phyloP scores from a whole-genome alignment of 2,797 vertebrate genomes.

The Petrocephalus schoutedeni region DNA sequence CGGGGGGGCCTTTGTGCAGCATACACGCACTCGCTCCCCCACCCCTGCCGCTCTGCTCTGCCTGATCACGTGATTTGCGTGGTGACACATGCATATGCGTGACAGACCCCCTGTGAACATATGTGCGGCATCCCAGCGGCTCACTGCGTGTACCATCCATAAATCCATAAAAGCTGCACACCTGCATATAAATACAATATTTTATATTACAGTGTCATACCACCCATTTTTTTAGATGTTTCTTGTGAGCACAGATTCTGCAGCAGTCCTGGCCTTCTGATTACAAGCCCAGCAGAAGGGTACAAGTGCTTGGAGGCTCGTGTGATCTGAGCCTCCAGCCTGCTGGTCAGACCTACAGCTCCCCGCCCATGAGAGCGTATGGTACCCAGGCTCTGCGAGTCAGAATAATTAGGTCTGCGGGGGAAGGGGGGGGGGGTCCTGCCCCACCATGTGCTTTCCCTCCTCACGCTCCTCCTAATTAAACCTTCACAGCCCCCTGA shows the following conservation, averaged over 20 bases:
- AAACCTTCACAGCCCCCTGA: constrained; percentile 13
- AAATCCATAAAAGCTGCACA: neutral
- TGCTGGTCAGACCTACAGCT: neutral
- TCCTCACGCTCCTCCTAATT: constrained; percentile 19
- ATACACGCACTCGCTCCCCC: neutral
- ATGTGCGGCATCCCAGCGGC: neutral
- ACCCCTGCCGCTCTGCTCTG: neutral
- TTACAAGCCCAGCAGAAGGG: neutral
- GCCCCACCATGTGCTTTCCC: constrained; percentile 8
- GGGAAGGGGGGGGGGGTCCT: neutral
- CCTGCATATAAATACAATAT: neutral
- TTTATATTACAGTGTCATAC: neutral
- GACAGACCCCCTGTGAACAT: neutral
- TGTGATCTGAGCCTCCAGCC: neutral
- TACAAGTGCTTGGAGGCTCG: neutral
- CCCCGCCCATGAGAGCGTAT: neutral
- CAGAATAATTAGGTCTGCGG: constrained; percentile 23
- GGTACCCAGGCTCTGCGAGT: neutral
- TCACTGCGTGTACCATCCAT: neutral
- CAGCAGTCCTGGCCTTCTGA: neutral
- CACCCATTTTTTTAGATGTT: neutral
- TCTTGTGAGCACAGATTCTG: neutral
- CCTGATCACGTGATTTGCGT: neutral
- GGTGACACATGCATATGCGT: neutral
- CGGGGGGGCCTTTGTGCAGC: constrained; percentile 6